Percentiles rank a stretch among this genome's conserved stretches.
Evolutionary conservation across 2,113 vertebrate genomes (phyloP).

Genomic region (Bufo gargarizans): DNA sequence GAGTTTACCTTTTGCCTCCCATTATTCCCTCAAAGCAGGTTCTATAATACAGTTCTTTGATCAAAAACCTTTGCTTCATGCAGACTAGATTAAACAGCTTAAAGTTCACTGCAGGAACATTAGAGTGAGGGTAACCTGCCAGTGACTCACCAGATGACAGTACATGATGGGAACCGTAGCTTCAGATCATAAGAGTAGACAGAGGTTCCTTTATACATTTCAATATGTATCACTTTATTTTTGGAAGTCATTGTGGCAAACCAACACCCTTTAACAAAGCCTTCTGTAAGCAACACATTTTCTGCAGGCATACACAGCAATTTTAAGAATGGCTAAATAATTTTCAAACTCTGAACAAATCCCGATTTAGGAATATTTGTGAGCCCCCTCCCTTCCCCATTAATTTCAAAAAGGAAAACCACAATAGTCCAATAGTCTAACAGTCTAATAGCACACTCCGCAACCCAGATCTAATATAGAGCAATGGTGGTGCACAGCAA

Average conservation of each 20-base stretch:
- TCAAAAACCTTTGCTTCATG: not conserved
- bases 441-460: no score
- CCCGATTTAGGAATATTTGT: no score
- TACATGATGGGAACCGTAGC: not conserved
- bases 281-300: no score
- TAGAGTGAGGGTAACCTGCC: not conserved
- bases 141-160: not conserved
- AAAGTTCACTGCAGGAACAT: not conserved
- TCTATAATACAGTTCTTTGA: slow-evolving; percentile 13
- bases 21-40: not conserved
- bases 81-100: not conserved
- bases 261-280: no score
- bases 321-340: not conserved
- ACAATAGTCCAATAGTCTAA: no score
- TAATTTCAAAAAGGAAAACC: no score
- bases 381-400: no score
- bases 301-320: not conserved
- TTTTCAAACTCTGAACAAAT: not conserved
- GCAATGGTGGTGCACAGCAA: no score
- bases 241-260: no score
- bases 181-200: not conserved
- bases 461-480: no score
- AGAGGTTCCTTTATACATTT: no score
- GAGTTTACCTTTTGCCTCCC: slow-evolving; percentile 2
- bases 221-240: no score